A percentile compares a stretch with the other conserved stretches of the same genome.
These are phyloP conservation scores for Euborellia annulipes DNA, from an alignment of 1,140 invertebrate species.

Conservation along the genomic window DNA sequence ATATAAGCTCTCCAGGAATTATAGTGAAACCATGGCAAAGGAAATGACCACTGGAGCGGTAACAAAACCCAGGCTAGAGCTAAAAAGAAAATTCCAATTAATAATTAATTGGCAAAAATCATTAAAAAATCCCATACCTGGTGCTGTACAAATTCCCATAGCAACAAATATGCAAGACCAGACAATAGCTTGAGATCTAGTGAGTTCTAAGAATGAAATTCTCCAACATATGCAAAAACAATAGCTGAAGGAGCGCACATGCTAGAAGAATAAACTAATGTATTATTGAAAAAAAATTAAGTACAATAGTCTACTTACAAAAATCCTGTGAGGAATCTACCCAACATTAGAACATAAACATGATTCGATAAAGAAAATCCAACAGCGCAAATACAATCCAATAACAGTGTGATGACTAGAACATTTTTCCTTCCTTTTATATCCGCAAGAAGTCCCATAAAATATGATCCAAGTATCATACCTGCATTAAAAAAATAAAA, in stretches of 20 bases:
- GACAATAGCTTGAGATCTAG: neutral
- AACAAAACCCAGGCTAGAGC: neutral
- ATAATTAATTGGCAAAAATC: neutral
- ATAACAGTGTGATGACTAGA: too few relatives aligned
- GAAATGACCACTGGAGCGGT: neutral
- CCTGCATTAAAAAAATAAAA: too few relatives aligned
- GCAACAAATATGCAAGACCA: slow-evolving; percentile 3
- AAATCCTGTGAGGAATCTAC: too few relatives aligned
- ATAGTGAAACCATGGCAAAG: neutral
- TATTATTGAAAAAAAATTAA: too few relatives aligned
- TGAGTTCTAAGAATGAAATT: neutral
- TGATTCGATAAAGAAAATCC: too few relatives aligned
- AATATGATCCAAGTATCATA: too few relatives aligned
- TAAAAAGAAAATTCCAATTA: neutral
- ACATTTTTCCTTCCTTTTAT: too few relatives aligned
- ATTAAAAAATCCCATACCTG: neutral
- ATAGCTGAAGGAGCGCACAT: slow-evolving; percentile 1
- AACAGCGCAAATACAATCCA: too few relatives aligned
- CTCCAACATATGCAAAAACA: slow-evolving; percentile 1
- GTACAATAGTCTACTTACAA: too few relatives aligned
- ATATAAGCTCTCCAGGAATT: neutral
- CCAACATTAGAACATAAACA: too few relatives aligned
- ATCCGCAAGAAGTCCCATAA: too few relatives aligned
- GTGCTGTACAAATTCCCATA: neutral
- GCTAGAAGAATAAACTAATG: neutral